phyloP scores from a whole-genome alignment of 1,140 invertebrate species.

The Rhysida immarginata region DNA sequence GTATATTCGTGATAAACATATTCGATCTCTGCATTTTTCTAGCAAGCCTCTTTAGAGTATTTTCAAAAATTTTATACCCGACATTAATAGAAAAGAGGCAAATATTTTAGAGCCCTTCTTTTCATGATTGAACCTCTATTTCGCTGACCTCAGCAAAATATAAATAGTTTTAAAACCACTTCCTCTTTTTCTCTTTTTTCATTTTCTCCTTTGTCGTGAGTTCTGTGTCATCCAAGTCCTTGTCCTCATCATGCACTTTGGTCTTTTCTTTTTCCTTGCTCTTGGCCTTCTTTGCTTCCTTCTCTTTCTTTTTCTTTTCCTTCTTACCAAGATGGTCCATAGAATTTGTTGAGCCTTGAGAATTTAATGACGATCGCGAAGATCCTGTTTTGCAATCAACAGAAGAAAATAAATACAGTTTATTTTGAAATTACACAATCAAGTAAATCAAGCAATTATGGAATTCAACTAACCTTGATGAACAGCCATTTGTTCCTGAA shows the following conservation, averaged over 20 bases:
- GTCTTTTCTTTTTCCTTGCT: slow-evolving; percentile 15
- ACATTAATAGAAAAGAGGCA: no score
- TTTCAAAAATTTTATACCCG: no score
- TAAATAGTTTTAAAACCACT: slow-evolving; percentile 9
- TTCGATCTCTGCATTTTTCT: no score
- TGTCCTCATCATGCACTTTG: slow-evolving; percentile 20
- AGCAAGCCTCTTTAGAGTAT: no score
- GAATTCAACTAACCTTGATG: slow-evolving; percentile 16
- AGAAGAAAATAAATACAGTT: background rate
- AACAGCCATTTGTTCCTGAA: slow-evolving; percentile 26
- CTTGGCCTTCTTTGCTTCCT: slow-evolving; percentile 16
- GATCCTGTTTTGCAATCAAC: background rate
- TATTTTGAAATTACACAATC: background rate
- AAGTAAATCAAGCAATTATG: background rate
- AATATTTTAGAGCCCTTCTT: no score
- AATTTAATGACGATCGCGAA: slow-evolving; percentile 8
- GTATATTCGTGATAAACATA: no score
- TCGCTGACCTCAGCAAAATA: no score
- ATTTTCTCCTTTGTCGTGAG: slow-evolving; percentile 14
- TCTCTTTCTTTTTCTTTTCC: slow-evolving; percentile 16
- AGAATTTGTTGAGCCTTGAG: slow-evolving; percentile 17
- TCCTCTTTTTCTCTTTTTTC: slow-evolving; percentile 15
- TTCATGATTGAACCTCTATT: no score
- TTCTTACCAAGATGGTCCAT: slow-evolving; percentile 21
- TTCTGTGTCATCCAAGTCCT: slow-evolving; percentile 22